Base-by-base conservation (phyloP, 2,888 invertebrate species). In the Cacoxenus indagator region DNA sequence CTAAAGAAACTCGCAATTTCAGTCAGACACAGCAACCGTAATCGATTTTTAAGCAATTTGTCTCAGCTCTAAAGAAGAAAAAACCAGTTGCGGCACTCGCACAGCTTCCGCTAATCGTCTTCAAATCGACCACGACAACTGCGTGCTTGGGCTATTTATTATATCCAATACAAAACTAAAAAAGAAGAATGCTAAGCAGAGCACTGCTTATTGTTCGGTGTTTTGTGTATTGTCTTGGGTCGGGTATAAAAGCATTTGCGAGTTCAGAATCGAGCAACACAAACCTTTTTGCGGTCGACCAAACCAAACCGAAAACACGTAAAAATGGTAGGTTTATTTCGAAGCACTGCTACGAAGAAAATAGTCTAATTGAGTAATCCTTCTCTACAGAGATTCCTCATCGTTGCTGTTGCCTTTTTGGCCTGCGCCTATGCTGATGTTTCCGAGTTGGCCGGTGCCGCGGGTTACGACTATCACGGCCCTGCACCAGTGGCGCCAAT, bases 381-480 rank as follows among this genome's bases (percentile, higher is more conserved):
- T 26, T 24, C 4, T 19, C 4, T 29, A 31, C 22, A 81, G 81
- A 81, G 81, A 83, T 68, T 81, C 64, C 65, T 81, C 1, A 72
- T 80, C 61, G 31, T 84, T 31, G 76, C 83, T 69, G 69, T 73
- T 68, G 81, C 84, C 75, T 73, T 84, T 31, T 29, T 84, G 84
- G 81, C 82, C 68, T 83, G 62, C 24, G 67, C 45, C 31, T 67
- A 55, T 24, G 67, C 67, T 54, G 67, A 67, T 67, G 67, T 67
- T 27, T 80, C 80, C 6, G 80, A 84, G n/a, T 64, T 78, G 26
- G 45, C 65, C n/a, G 48, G 70, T 1, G n/a, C n/a, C n/a, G n/a
- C n/a, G n/a, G 80, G 80, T 57, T 84, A 84, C 27, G 73, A 81
- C 14, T 81, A 81, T 37, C 84, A 81, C 0, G 76, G 77, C 31